Evolutionary conservation across 2,797 vertebrate genomes (phyloP), one percentile per base, ranked within the genome.

Genomic region (Myripristis murdjan): DNA sequence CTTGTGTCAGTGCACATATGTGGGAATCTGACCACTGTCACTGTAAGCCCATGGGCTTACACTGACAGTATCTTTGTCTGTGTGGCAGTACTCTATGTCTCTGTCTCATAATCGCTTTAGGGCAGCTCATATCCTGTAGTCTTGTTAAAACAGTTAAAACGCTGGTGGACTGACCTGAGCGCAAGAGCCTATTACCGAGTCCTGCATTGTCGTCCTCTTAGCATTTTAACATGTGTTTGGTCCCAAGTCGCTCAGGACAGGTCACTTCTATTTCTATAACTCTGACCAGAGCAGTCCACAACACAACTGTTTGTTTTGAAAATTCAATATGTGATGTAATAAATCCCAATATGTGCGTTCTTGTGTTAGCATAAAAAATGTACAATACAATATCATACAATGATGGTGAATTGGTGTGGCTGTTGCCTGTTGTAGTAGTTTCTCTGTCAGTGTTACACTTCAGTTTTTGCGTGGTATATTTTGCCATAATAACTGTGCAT

Each of bases 101-200:
- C 52, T 80, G 81, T 41, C 65, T 64, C 77, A 37, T 64, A 74
- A 59, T 82, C 6, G 65, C 95, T 80, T 63, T 58, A 39, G 69
- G 82, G 75, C 72, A 66, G 72, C 78, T 79, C 70, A 64, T 67
- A 64, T 75, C 69, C 79, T 74, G 39, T 71, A 51, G 76, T 83
- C 69, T 43, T 48, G 67, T 64, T 74, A 67, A 64, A 78, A 65
- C 57, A 23, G 54, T 73, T 55, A 44, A 83, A 83, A 79, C 39
- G 76, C 82, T 77, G 82, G 75, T 72, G 74, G 67, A 71, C 70
- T 70, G 80, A 78, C 73, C 77, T 59, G 77, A 62, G 60, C 73
- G 59, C 31, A 15, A 22, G 66, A 75, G 61, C 66, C 57, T 63
- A 58, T 74, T 67, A 76, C 58, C 61, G 31, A 61, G 58, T 61